Evolutionary conservation across 2,888 invertebrate genomes (phyloP).

Genomic region (Dione vanillae): DNA sequence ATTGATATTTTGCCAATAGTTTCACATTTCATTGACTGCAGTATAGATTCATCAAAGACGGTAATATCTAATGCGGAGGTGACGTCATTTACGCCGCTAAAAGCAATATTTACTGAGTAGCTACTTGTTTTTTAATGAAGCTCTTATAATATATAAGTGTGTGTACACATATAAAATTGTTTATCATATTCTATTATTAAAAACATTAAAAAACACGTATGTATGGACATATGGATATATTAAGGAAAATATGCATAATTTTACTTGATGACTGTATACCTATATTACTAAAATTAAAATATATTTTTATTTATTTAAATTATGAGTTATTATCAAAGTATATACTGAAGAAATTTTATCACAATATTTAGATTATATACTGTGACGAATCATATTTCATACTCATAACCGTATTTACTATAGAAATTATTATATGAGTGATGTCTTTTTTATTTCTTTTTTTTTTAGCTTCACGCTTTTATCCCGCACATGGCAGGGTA

Average conservation of each 20-base stretch:
- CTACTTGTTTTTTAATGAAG: not conserved
- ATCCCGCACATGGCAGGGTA: no score
- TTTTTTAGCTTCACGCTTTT: no score
- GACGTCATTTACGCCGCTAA: slow-evolving; percentile 70
- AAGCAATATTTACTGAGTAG: slow-evolving; percentile 45
- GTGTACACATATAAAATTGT: not conserved
- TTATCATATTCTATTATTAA: not conserved
- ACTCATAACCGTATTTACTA: no score
- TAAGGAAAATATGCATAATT: not conserved
- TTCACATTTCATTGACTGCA: slow-evolving; percentile 64
- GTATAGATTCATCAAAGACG: slow-evolving; percentile 71
- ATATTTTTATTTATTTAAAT: no score
- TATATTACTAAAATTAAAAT: no score
- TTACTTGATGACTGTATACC: not conserved
- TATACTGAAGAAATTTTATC: no score
- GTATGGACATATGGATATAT: not conserved
- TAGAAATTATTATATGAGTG: no score
- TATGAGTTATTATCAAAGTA: no score
- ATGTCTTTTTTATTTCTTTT: no score
- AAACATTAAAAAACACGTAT: not conserved
- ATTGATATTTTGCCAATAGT: slow-evolving; percentile 72
- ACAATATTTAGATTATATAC: no score
- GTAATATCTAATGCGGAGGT: slow-evolving; percentile 74
- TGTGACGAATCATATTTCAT: no score
- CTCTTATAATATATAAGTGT: slow-evolving; percentile 8